Evolutionary conservation across 2,888 invertebrate species (phyloP), one percentile per base, ranked within the genome.

Genomic region (Caenorhabditis macrosperma): DNA sequence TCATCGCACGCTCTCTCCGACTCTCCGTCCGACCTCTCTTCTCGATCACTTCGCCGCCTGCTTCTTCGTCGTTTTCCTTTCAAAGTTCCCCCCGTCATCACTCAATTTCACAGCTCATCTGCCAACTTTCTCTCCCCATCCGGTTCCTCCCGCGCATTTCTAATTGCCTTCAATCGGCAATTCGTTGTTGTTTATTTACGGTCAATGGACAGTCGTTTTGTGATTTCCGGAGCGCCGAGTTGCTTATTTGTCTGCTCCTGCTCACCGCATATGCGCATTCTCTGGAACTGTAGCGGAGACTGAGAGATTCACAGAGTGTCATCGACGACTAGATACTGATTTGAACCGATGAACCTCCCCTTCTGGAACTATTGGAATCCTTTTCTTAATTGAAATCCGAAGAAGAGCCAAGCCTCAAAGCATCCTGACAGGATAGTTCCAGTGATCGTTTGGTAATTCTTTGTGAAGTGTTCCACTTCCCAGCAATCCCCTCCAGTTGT

Each of bases 131-230:
- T 26, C 55, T 17, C 2, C 38, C n/a, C 17, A 9, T 44, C 17
- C 54, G 15, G 28, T 30, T 35, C 57, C 22, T 17, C 38, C n/a
- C n/a, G n/a, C n/a, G n/a, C n/a, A n/a, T 41, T 26, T 24, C 24
- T 38, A 35, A 68, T 48, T 68, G 46, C 35, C 68, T 68, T 38
- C 57, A 59, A 68, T 68, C 38, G 22, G 20, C n/a, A 38, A 54
- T 22, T 3, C 15, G 17, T 63, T 50, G 28, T 60, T 38, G 12
- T 59, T 59, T 26, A 15, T 38, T 59, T 48, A 48, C 48, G 26
- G 12, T 10, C 24, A 33, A 33, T 5, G 9, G 33, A 33, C 44
- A 17, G 44, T 35, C 46, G 28, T 63, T 35, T 35, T 50, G 50
- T 44, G 20, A 44, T 20, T 44, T 44, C 10, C 20, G 12, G 38